Evolutionary conservation across 2,113 vertebrate genomes (phyloP).

Genomic region (Chlamydotis undulata): DNA sequence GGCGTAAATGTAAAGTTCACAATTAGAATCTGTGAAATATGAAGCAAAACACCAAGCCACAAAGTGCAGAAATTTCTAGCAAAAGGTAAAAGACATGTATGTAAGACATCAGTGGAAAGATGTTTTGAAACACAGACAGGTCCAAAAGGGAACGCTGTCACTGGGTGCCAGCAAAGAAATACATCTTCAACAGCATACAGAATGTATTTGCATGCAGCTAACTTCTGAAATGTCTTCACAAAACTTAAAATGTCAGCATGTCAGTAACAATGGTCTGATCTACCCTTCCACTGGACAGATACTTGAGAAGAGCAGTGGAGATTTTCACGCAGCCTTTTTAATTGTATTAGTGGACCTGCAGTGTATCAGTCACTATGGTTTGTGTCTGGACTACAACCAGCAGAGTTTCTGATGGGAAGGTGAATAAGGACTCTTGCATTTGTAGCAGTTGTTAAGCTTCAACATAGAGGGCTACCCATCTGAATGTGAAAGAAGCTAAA

Average conservation of each 20-base stretch:
- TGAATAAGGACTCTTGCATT: not conserved
- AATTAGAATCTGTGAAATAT: not conserved
- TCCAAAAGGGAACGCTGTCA: not conserved
- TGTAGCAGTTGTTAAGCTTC: not conserved
- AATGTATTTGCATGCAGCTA: not conserved
- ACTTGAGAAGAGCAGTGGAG: not conserved
- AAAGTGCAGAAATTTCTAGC: not conserved
- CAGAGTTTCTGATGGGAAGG: not conserved
- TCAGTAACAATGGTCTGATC: not conserved
- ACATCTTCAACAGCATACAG: not conserved
- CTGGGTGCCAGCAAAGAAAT: not conserved
- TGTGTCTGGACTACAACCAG: not conserved
- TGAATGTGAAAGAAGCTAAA: not conserved
- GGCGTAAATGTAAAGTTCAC: not conserved
- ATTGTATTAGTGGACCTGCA: not conserved
- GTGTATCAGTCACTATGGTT: fast-evolving
- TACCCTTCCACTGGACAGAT: not conserved
- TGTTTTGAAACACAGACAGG: not conserved
- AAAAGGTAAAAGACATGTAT: not conserved
- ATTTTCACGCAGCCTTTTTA: not conserved
- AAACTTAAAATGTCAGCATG: not conserved
- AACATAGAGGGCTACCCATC: not conserved
- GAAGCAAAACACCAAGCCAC: not conserved
- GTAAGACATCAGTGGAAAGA: not conserved
- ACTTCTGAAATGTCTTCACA: not conserved